Conservation (phyloP, 2,113 vertebrate species). For the Mystacornis crossleyi region DNA sequence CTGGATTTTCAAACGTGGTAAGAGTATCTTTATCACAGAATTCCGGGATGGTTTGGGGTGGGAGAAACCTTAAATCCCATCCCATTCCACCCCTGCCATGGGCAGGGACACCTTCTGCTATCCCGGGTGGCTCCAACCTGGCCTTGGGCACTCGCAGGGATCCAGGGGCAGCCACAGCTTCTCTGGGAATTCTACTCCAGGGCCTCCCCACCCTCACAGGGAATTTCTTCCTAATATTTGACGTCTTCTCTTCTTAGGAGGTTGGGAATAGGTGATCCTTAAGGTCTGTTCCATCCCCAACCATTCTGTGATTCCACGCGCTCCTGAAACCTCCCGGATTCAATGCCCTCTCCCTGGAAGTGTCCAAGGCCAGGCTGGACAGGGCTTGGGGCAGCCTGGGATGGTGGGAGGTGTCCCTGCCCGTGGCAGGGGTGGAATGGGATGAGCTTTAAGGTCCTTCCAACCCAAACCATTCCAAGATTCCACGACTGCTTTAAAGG, state of each 20-base stretch:
- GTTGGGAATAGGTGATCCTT: neutral
- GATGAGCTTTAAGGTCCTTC: neutral
- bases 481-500: neutral
- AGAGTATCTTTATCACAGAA: neutral
- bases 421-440: accelerated
- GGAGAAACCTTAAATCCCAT: neutral
- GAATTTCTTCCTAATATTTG: neutral
- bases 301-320: neutral
- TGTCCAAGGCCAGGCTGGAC: neutral
- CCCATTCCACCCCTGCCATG: accelerated
- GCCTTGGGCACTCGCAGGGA: neutral
- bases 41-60: neutral
- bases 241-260: neutral
- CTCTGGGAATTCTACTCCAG: neutral
- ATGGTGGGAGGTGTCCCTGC: neutral
- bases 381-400: neutral
- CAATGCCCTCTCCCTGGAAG: neutral
- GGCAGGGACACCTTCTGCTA: too few relatives aligned
- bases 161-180: neutral
- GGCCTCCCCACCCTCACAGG: neutral
- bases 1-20: neutral
- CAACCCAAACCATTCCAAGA: neutral
- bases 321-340: neutral
- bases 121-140: neutral
- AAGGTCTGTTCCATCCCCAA: neutral